A percentile compares a stretch with the other conserved stretches of the same genome.
These are phyloP conservation scores for Phoeniculus purpureus DNA, from an alignment of 2,797 vertebrate genomes.

Conservation along the genomic window DNA sequence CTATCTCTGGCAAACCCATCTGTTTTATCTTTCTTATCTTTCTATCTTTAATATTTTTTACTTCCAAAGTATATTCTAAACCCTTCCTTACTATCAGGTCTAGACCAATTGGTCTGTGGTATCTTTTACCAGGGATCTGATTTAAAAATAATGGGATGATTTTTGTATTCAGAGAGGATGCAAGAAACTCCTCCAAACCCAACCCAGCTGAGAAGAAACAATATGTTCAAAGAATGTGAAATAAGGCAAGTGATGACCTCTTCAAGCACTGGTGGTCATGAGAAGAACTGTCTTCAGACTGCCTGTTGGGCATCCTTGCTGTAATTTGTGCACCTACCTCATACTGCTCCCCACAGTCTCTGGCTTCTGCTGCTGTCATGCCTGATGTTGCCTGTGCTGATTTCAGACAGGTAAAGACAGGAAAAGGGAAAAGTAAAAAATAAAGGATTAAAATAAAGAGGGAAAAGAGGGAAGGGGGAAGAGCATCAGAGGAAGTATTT, in stretches of 20 bases:
- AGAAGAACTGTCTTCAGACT: not conserved
- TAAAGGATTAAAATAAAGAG: fast-evolving
- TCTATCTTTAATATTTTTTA: not conserved
- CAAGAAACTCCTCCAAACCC: not conserved
- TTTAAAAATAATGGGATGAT: not conserved
- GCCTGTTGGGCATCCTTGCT: not conserved
- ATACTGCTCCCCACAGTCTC: fast-evolving
- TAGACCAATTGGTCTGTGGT: not conserved
- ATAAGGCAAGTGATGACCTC: not conserved
- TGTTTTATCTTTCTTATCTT: not conserved
- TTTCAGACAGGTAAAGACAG: not conserved
- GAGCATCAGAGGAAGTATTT: not conserved
- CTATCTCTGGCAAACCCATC: not conserved
- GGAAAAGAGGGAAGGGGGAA: fast-evolving
- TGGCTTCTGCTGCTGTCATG: not conserved
- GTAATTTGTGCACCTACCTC: not conserved
- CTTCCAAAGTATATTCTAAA: not conserved
- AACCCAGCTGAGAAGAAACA: not conserved
- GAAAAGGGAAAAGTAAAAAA: too few species aligned
- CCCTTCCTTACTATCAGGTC: not conserved
- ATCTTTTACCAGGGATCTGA: not conserved
- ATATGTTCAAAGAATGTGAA: not conserved
- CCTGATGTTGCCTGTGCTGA: not conserved
- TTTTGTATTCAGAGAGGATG: not conserved
- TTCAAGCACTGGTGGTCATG: not conserved